Evolutionary conservation across 1,140 invertebrate genomes (phyloP).

Genomic region (Aphelenchoides besseyi): DNA sequence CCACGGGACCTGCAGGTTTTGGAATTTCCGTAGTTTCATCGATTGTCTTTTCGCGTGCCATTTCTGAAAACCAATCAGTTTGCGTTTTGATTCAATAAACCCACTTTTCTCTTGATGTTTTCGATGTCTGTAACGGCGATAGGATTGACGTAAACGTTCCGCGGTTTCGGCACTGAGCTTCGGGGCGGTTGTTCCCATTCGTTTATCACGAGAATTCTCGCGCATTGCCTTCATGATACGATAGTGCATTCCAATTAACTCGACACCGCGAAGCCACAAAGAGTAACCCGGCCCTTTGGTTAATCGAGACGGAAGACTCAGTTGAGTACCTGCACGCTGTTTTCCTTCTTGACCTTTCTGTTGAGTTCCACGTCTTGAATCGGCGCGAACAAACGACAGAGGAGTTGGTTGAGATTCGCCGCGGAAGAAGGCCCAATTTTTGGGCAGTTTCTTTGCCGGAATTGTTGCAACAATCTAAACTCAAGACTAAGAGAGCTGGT

Average conservation of each 20-base stretch:
- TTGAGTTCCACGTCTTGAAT: not conserved
- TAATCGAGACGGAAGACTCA: not conserved
- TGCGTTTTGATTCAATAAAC: conserved; percentile 1
- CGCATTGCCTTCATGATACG: conserved; percentile 47
- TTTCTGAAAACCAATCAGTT: conserved; percentile 17
- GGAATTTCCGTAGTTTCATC: not conserved
- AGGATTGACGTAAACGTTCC: conserved; percentile 56
- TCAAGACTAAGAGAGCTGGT: not conserved
- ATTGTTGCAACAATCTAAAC: conserved; percentile 75
- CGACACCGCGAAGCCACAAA: conserved; percentile 56
- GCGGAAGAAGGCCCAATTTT: conserved; percentile 65
- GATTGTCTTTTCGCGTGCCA: conserved; percentile 23
- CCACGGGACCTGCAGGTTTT: not conserved
- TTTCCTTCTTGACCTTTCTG: not conserved
- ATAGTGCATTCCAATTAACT: conserved; percentile 57
- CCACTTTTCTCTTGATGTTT: conserved; percentile 52
- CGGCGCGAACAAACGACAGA: conserved; percentile 12
- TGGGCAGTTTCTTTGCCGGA: conserved; percentile 88
- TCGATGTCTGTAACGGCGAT: conserved; percentile 54
- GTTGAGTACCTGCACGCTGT: not conserved
- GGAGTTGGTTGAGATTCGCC: conserved; percentile 36
- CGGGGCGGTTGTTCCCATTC: conserved; percentile 53
- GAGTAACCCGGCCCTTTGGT: conserved; percentile 30
- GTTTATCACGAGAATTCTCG: conserved; percentile 44
- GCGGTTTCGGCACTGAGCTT: conserved; percentile 60